Evolutionary conservation across 2,888 invertebrate genomes (phyloP).

Genomic region (Cremastobaeus sp.): DNA sequence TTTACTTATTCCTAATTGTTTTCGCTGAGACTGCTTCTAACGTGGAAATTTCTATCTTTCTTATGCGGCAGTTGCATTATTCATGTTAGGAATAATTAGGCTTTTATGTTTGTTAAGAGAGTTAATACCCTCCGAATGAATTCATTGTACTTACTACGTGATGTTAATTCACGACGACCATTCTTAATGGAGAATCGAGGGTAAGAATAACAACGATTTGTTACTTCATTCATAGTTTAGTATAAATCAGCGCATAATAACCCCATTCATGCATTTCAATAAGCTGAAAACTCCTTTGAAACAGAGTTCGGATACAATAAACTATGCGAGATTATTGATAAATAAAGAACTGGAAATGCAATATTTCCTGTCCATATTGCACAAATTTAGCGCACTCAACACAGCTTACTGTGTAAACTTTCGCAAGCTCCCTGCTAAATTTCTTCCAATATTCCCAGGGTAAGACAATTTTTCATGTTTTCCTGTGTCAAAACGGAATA

Average conservation of each 20-base stretch:
- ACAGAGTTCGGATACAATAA: too few relatives aligned
- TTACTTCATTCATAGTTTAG: constrained; percentile 14
- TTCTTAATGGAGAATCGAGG: constrained; percentile 19
- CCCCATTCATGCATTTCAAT: too few relatives aligned
- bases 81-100: constrained; percentile 57
- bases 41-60: constrained; percentile 11
- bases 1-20: constrained; percentile 19
- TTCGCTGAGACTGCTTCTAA: neutral
- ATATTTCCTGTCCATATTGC: too few relatives aligned
- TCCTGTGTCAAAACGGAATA: constrained; percentile 16
- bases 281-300: too few relatives aligned
- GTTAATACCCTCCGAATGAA: constrained; percentile 29
- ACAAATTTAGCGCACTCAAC: too few relatives aligned
- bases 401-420: too few relatives aligned
- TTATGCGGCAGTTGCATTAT: constrained; percentile 38
- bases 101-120: constrained; percentile 43
- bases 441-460: neutral
- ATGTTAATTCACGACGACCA: constrained; percentile 25
- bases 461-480: constrained; percentile 15
- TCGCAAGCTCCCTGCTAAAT: neutral
- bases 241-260: neutral
- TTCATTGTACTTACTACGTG: constrained; percentile 27
- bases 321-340: too few relatives aligned
- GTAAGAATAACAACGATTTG: constrained; percentile 5
- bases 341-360: too few relatives aligned